These are phyloP conservation scores for Sternotherus odoratus DNA, from an alignment of 2,797 vertebrate genomes.

Conservation along the genomic window DNA sequence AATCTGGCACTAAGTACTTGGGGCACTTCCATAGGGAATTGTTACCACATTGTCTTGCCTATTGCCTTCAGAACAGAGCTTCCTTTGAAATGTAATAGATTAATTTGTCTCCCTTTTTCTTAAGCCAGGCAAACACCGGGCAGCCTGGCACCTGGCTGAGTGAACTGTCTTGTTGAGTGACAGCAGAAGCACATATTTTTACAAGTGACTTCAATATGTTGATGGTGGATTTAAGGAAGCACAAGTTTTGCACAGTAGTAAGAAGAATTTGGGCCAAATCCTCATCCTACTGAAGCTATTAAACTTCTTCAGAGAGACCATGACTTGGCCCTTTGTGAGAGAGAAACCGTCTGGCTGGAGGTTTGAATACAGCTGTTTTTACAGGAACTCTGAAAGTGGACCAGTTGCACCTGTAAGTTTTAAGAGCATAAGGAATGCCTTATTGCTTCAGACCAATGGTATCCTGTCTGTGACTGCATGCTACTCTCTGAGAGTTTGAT, in stretches of 20 bases:
- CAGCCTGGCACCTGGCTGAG: background rate
- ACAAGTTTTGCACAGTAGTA: background rate
- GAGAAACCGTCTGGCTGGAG: background rate
- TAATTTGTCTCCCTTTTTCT: background rate
- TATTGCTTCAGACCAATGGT: background rate
- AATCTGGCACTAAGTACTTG: background rate
- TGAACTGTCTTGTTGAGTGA: background rate
- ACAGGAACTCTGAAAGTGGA: background rate
- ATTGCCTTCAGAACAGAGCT: background rate
- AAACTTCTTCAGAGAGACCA: background rate
- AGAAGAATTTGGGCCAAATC: background rate
- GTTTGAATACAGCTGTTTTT: background rate
- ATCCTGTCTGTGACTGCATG: background rate
- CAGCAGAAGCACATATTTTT: background rate
- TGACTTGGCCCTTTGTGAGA: background rate
- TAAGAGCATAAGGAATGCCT: background rate
- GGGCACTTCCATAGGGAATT: background rate
- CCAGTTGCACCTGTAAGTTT: background rate
- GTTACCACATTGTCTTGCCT: background rate
- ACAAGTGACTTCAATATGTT: background rate
- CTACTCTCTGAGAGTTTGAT: conserved; percentile 4
- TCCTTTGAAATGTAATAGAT: background rate
- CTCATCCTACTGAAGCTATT: background rate
- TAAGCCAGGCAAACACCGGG: background rate
- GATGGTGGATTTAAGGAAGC: background rate